Evolutionary conservation across 2,797 vertebrate genomes (phyloP).

Genomic region (Miichthys miiuy): DNA sequence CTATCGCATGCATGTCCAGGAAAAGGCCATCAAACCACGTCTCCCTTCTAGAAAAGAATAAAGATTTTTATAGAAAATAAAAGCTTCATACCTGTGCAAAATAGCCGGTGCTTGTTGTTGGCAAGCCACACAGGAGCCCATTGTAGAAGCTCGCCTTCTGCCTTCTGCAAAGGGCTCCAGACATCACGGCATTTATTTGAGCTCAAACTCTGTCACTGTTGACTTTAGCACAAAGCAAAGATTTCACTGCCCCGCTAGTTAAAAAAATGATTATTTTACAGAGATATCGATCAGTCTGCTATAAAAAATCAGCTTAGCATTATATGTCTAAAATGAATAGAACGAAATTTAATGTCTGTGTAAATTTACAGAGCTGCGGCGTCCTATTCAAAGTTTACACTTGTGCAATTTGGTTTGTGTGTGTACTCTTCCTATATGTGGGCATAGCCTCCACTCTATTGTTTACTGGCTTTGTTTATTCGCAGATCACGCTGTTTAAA

Average conservation of each 20-base stretch:
- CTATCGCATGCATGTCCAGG: constrained; percentile 29
- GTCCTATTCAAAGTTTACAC: constrained; percentile 93
- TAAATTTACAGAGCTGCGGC: constrained; percentile 95
- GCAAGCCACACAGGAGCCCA: constrained; percentile 81
- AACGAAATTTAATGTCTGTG: constrained; percentile 95
- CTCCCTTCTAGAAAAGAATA: constrained; percentile 2
- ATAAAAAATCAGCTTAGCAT: constrained; percentile 97
- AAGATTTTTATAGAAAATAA: constrained; percentile 47
- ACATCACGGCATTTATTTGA: constrained; percentile 97
- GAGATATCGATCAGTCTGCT: constrained; percentile 99
- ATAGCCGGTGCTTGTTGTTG: constrained; percentile 78
- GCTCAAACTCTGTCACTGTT: constrained; percentile 96
- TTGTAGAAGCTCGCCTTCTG: constrained; percentile 81
- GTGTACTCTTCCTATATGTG: constrained; percentile 85
- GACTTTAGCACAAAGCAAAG: constrained; percentile 99
- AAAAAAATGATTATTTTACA: constrained; percentile 99
- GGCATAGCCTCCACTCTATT: constrained; percentile 85
- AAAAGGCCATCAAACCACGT: constrained; percentile 24
- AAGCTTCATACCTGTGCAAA: constrained; percentile 87
- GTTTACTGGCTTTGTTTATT: constrained; percentile 96
- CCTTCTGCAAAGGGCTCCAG: constrained; percentile 87
- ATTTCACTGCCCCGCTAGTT: constrained; percentile 98
- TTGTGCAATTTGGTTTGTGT: constrained; percentile 92
- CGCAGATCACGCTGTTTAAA: constrained; percentile 92
- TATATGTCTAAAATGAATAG: constrained; percentile 91